phyloP scores from a whole-genome alignment of 2,797 vertebrate species.

The Trachurus trachurus region DNA sequence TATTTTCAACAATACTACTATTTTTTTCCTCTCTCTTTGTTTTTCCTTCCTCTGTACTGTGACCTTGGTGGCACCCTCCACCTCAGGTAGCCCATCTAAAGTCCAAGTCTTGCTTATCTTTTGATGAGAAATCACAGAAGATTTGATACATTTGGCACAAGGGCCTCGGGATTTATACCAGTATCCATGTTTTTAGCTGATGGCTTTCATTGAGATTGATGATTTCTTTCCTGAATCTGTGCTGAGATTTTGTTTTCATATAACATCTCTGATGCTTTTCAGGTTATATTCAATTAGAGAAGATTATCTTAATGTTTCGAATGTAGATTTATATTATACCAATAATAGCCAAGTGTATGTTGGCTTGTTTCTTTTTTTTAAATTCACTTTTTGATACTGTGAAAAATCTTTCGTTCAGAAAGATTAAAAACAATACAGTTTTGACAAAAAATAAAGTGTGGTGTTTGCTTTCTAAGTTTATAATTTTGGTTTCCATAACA shows the following conservation, averaged over 20 bases:
- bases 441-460: constrained; percentile 85
- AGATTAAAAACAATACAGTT: constrained; percentile 94
- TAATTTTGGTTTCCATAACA: background rate
- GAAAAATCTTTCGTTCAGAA: constrained; percentile 95
- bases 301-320: constrained; percentile 88
- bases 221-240: constrained; percentile 70
- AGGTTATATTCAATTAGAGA: constrained; percentile 89
- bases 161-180: constrained; percentile 62
- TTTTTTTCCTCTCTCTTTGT: constrained; percentile 24
- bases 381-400: constrained; percentile 98
- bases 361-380: constrained; percentile 87
- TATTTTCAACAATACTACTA: constrained; percentile 64
- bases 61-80: constrained; percentile 64
- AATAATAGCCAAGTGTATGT: constrained; percentile 88
- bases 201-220: constrained; percentile 75
- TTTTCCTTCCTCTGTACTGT: constrained; percentile 51
- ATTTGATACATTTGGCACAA: constrained; percentile 59
- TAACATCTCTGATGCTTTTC: constrained; percentile 89
- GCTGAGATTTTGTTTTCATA: constrained; percentile 81
- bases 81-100: constrained; percentile 55
- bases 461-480: constrained; percentile 76
- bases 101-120: constrained; percentile 54
- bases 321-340: constrained; percentile 92
- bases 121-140: constrained; percentile 56
- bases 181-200: constrained; percentile 70